A percentile compares a stretch with the other conserved stretches of the same genome.
These are phyloP conservation scores for Sebastes trivittatus DNA, from an alignment of 2,797 vertebrate genomes.

Conservation along the genomic window DNA sequence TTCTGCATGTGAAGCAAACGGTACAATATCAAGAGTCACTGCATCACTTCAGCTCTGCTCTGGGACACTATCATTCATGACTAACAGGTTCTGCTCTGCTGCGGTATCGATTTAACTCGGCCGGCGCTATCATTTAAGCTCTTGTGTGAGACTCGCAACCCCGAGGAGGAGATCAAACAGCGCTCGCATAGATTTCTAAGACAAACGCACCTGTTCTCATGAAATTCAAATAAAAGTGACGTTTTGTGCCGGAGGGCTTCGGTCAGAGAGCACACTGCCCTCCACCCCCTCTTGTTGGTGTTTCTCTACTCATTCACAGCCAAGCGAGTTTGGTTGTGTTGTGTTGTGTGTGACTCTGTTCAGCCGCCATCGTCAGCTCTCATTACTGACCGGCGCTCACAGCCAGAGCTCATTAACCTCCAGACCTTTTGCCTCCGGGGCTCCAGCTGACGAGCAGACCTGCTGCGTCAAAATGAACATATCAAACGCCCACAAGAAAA, in stretches of 20 bases:
- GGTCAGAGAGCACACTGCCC: neutral
- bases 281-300: neutral
- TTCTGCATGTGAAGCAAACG: constrained; percentile 14
- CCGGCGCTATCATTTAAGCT: constrained; percentile 24
- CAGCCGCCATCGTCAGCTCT: constrained; percentile 48
- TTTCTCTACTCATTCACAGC: constrained; percentile 42
- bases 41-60: constrained; percentile 32
- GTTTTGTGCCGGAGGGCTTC: neutral
- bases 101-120: constrained; percentile 45
- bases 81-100: constrained; percentile 36
- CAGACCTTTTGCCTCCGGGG: neutral
- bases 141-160: neutral
- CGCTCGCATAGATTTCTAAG: neutral
- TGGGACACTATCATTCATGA: constrained; percentile 37
- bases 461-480: neutral
- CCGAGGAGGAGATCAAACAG: constrained; percentile 10
- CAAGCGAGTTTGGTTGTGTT: constrained; percentile 20
- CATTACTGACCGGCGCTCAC: constrained; percentile 48
- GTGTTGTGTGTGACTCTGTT: constrained; percentile 1
- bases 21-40: constrained; percentile 1
- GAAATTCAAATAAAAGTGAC: constrained; percentile 8
- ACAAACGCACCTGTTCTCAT: constrained; percentile 14
- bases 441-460: constrained; percentile 14
- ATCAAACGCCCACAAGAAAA: neutral
- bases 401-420: constrained; percentile 67